phyloP scores from a whole-genome alignment of 1,140 invertebrate species.

The Drusus annulatus region DNA sequence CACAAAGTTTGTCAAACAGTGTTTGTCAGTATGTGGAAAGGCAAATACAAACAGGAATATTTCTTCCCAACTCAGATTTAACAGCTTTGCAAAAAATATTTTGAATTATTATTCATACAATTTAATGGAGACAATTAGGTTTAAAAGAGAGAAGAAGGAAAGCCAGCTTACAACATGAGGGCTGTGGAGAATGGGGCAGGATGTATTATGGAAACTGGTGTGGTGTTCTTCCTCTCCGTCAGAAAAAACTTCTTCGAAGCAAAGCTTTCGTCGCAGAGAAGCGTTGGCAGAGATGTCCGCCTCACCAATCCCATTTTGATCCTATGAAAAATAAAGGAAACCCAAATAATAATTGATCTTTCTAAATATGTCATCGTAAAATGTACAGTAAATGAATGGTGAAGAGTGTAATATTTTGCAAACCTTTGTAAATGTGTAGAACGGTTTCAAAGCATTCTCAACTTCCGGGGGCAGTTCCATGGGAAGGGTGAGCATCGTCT shows the following conservation, averaged over 20 bases:
- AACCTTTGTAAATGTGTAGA: constrained; percentile 75
- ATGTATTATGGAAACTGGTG: constrained; percentile 13
- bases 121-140: not conserved
- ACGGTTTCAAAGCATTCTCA: constrained; percentile 74
- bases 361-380: too few relatives aligned
- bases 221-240: constrained; percentile 48
- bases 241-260: constrained; percentile 63
- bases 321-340: constrained; percentile 11
- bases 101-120: not conserved
- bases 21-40: too few relatives aligned
- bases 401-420: not conserved
- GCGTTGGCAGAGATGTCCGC: constrained; percentile 69
- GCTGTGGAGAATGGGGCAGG: constrained; percentile 14
- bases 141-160: too few relatives aligned
- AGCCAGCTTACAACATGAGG: constrained; percentile 9
- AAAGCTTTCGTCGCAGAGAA: constrained; percentile 65
- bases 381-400: too few relatives aligned
- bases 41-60: too few relatives aligned
- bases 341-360: too few relatives aligned
- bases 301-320: constrained; percentile 60
- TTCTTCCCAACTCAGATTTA: too few relatives aligned
- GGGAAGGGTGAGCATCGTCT: constrained; percentile 74
- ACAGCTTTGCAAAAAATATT: too few relatives aligned
- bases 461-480: constrained; percentile 73
- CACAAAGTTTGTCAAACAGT: too few relatives aligned